phyloP scores from a whole-genome alignment of 53 echinoderm and acorn worm species.

The Stichopus horrens region DNA sequence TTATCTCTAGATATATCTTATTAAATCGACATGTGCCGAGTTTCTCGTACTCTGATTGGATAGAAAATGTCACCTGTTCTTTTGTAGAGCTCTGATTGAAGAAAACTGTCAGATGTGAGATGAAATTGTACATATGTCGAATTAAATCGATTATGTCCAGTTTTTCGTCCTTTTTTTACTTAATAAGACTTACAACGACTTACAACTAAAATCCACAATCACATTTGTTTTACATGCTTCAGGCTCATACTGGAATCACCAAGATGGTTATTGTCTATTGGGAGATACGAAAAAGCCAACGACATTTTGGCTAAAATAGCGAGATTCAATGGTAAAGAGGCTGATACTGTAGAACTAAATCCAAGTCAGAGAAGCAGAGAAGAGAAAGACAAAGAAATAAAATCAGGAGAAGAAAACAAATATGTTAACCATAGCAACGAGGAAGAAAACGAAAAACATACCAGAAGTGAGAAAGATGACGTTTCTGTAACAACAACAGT shows the following conservation, averaged over 20 bases:
- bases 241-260: conserved; percentile 82
- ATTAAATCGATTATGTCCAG: no score
- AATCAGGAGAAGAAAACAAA: neutral
- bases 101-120: no score
- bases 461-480: neutral
- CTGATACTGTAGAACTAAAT: neutral
- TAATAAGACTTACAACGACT: neutral
- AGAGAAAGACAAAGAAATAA: neutral
- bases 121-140: no score
- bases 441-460: neutral
- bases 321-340: conserved; percentile 61
- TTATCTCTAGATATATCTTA: no score
- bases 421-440: neutral
- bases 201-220: neutral
- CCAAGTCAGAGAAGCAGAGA: neutral
- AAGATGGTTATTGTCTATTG: conserved; percentile 76
- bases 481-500: neutral
- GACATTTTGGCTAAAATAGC: conserved; percentile 62
- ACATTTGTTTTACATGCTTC: neutral
- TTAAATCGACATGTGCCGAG: no score
- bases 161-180: no score
- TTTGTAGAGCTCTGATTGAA: no score
- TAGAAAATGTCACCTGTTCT: no score
- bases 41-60: no score
- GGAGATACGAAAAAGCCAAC: conserved; percentile 65